phyloP scores from a whole-genome alignment of 2,888 invertebrate genomes.

The Drosophila borborema region DNA sequence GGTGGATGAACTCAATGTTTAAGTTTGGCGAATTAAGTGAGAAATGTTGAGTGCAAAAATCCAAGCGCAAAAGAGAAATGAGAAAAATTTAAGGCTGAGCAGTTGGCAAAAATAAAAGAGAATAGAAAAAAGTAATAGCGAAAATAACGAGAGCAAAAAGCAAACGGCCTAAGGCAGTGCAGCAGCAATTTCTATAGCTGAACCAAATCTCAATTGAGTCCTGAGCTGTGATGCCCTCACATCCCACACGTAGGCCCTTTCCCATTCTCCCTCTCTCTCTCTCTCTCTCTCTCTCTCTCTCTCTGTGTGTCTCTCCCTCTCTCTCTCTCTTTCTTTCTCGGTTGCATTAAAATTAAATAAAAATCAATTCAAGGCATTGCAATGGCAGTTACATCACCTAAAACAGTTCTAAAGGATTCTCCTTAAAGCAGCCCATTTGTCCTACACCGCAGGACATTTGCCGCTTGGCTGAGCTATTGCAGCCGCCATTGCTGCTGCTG shows the following conservation, averaged over 20 bases:
- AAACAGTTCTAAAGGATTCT: constrained; percentile 3
- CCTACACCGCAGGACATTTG: constrained; percentile 58
- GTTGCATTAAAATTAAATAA: constrained; percentile 41
- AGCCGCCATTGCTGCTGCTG: constrained; percentile 35
- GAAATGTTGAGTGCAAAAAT: constrained; percentile 1
- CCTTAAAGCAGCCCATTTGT: constrained; percentile 6
- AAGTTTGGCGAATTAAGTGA: constrained; percentile 3
- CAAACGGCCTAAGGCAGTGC: constrained; percentile 19
- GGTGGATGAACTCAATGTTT: constrained; percentile 3
- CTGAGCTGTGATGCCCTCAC: not conserved
- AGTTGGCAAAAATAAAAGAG: not conserved
- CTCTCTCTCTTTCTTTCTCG: too few relatives aligned
- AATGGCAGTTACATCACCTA: constrained; percentile 38
- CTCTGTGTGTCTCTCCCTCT: not conserved
- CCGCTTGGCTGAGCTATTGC: constrained; percentile 22
- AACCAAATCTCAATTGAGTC: constrained; percentile 30
- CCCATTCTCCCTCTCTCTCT: too few relatives aligned
- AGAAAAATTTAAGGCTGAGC: not conserved
- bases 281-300: too few relatives aligned
- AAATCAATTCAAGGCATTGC: constrained; percentile 34
- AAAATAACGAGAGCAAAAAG: constrained; percentile 9
- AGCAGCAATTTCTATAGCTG: constrained; percentile 24
- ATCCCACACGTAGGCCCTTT: not conserved
- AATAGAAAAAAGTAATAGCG: not conserved
- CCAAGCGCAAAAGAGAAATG: not conserved